Evolutionary conservation across 2,113 vertebrate species (phyloP), one percentile per base, ranked within the genome.

Genomic region (Phalacrocorax pelagicus): DNA sequence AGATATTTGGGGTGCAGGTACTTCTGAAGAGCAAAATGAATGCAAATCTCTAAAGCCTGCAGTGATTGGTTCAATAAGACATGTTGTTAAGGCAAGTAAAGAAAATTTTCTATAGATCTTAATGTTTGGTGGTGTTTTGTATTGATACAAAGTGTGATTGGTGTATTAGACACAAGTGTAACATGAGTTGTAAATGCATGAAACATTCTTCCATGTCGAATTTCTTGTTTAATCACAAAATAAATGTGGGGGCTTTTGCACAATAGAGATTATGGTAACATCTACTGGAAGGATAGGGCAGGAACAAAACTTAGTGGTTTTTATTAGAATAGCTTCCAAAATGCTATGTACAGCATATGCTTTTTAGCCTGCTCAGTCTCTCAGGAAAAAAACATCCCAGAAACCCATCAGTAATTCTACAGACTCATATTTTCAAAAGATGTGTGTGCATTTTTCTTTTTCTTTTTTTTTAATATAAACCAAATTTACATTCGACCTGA

Each of bases 11-110:
- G 98, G 97, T 58, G 97, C 98, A 62, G 97, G 98, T 63, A 59
- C 69, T 85, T 93, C 95, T 77, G 97, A 98, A 90, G 96, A 96
- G 42, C 97, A 97, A 51, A 90, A 97, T 66, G 96, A 97, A 62
- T 85, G 70, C 52, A 95, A 91, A 61, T 92, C 97, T 57, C 81
- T 96, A 38, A 96, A 98, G 47, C 98, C 99, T 10, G 88, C 99
- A 95, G 97, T 99, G 66, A 99, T 99, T 44, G 99, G 99, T 58
- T 99, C 99, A 49, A 97, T 99, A 89, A 98, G 97, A 81, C 98
- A 99, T 52, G 99, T 99, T 84, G 98, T 99, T 46, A 99, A 98
- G 98, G 99, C 99, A 85, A 57, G 20, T 59, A 32, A 46, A 73
- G 16, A 65, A 57, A n/a, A 8, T 11, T 24, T 58, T 82, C 1